A percentile compares a stretch with the other conserved stretches of the same genome.
These are phyloP conservation scores for Drosophila planitibia DNA, from an alignment of 2,888 invertebrate species.

Conservation along the genomic window DNA sequence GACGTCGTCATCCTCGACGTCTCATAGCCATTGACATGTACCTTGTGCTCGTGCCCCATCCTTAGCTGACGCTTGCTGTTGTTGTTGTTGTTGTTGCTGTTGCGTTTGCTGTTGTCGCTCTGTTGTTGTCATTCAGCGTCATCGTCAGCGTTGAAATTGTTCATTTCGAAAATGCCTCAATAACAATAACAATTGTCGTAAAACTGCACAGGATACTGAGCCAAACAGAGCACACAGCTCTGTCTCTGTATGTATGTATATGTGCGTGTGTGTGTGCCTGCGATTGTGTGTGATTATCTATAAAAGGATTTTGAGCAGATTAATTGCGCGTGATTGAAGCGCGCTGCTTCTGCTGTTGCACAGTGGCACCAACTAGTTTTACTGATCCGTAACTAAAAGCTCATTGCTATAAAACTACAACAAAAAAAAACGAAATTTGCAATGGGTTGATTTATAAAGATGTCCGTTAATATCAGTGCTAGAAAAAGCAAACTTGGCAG, in stretches of 20 bases:
- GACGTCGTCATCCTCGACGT: constrained; percentile 57
- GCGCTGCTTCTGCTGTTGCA: constrained; percentile 63
- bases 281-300: constrained; percentile 79
- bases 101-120: constrained; percentile 36
- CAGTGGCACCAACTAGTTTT: constrained; percentile 50
- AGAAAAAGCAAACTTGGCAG: background rate
- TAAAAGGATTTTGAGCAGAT: constrained; percentile 82
- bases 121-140: constrained; percentile 75
- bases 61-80: constrained; percentile 20
- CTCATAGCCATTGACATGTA: constrained; percentile 76
- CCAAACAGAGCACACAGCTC: constrained; percentile 40
- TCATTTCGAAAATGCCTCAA: constrained; percentile 82
- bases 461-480: background rate
- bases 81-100: constrained; percentile 13
- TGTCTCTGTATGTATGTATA: constrained; percentile 9
- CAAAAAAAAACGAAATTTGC: background rate
- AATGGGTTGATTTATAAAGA: background rate
- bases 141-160: constrained; percentile 76
- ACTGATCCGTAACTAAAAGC: constrained; percentile 12
- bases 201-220: constrained; percentile 75
- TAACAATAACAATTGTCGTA: constrained; percentile 82
- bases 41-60: constrained; percentile 63
- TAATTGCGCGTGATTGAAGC: constrained; percentile 81
- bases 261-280: constrained; percentile 24
- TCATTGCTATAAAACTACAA: constrained; percentile 13